A percentile compares a stretch with the other conserved stretches of the same genome.
Evolutionary conservation across 2,113 vertebrate genomes (phyloP).

Genomic region (Rhinopithecus roxellana): DNA sequence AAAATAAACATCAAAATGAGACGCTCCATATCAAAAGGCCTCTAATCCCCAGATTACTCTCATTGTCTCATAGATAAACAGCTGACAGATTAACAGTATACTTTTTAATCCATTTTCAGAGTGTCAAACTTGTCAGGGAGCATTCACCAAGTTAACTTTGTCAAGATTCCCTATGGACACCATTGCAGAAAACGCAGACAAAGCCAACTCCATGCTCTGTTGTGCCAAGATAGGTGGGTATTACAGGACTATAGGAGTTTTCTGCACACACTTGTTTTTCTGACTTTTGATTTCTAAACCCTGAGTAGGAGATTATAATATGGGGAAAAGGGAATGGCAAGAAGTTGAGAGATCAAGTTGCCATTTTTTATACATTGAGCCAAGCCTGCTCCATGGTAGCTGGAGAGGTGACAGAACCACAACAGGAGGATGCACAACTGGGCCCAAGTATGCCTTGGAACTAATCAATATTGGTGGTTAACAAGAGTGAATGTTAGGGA

Average conservation of each 20-base stretch:
- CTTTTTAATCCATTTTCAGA: neutral
- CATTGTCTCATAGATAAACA: neutral
- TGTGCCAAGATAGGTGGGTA: neutral
- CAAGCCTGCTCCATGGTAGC: neutral
- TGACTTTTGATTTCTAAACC: neutral
- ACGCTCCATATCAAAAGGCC: neutral
- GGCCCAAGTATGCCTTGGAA: rapidly evolving
- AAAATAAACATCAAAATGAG: neutral
- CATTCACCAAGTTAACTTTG: neutral
- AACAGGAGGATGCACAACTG: neutral
- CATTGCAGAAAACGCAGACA: neutral
- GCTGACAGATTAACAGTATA: neutral
- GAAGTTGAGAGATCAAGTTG: neutral
- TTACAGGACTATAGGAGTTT: neutral
- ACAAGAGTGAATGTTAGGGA: neutral
- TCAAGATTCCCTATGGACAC: neutral
- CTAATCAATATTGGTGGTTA: neutral
- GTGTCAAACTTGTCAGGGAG: neutral
- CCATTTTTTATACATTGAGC: neutral
- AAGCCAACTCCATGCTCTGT: rapidly evolving
- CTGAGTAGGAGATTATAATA: neutral
- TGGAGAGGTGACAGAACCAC: neutral
- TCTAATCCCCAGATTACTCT: neutral
- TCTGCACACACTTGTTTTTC: neutral
- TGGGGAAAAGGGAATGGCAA: neutral